phyloP scores from a whole-genome alignment of 2,113 vertebrate species.

The Gobius niger region DNA sequence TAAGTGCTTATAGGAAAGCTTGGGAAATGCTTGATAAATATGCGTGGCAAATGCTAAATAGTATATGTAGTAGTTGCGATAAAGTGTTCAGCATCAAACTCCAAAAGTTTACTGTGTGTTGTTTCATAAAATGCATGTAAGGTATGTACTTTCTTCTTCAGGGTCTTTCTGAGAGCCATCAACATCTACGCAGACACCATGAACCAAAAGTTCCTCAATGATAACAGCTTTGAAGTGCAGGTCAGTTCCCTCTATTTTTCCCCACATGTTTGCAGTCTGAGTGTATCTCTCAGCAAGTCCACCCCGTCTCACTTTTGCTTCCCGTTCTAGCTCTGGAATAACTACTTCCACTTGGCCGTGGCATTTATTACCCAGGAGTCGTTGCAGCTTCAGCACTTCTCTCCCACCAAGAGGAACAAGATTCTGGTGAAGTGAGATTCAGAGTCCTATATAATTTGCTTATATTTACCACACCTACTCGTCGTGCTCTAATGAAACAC shows the following conservation, averaged over 20 bases:
- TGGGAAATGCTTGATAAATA: too few species aligned
- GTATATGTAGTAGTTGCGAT: too few species aligned
- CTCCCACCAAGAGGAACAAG: constrained; percentile 92
- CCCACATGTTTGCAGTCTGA: background rate
- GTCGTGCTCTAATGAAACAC: constrained; percentile 37
- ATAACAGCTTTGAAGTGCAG: constrained; percentile 95
- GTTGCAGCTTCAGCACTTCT: constrained; percentile 95
- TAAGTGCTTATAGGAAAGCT: too few species aligned
- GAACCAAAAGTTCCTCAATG: constrained; percentile 95
- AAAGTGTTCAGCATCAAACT: too few species aligned
- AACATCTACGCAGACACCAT: constrained; percentile 96
- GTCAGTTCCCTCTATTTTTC: constrained; percentile 62
- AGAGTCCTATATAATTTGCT: constrained; percentile 36
- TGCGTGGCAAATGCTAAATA: too few species aligned
- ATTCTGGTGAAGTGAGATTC: constrained; percentile 88
- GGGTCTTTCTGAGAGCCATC: constrained; percentile 95
- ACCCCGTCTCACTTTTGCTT: constrained; percentile 10
- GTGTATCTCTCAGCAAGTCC: background rate
- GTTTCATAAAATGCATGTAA: too few species aligned
- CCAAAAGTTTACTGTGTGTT: too few species aligned
- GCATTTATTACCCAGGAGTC: constrained; percentile 98
- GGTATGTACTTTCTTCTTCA: constrained; percentile 34
- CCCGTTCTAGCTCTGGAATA: constrained; percentile 93
- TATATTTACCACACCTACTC: constrained; percentile 34
- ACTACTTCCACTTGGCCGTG: constrained; percentile 98